Evolutionary conservation across 2,888 invertebrate genomes (phyloP).

Genomic region (Helicoverpa assulta): DNA sequence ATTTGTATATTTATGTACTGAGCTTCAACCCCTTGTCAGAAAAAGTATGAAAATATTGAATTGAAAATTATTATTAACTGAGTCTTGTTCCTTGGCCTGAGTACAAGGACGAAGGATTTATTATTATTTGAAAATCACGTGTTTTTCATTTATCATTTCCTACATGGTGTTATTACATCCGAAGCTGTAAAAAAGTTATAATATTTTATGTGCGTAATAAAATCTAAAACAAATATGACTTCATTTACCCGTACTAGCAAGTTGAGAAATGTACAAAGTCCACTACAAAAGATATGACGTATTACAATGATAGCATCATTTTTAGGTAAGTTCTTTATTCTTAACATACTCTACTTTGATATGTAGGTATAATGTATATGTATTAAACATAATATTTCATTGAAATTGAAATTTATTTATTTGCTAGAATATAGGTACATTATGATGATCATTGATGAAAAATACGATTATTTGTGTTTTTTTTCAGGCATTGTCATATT

Average conservation of each 20-base stretch:
- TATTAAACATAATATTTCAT: not conserved
- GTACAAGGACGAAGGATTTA: not conserved
- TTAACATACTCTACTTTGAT: not conserved
- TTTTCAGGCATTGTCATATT: conserved; percentile 71
- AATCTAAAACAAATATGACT: conserved; percentile 27
- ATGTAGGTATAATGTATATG: no score
- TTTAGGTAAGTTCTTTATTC: conserved; percentile 69
- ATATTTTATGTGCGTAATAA: conserved; percentile 38
- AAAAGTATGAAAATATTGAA: no score
- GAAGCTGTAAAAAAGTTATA: conserved; percentile 41
- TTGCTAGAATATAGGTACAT: no score
- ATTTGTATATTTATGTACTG: no score
- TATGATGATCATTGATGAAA: no score
- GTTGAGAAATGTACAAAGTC: conserved; percentile 31
- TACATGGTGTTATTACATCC: not conserved
- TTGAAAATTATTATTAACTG: no score
- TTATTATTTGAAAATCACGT: conserved; percentile 17
- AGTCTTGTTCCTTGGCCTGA: no score
- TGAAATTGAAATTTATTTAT: no score
- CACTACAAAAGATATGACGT: conserved; percentile 64
- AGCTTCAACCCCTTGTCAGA: no score
- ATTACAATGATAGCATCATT: conserved; percentile 73
- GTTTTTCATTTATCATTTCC: conserved; percentile 22
- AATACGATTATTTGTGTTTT: not conserved
- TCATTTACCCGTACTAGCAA: conserved; percentile 36